Evolutionary conservation across 2,888 invertebrate genomes (phyloP), one percentile per base, ranked within the genome.

Genomic region (Erannis defoliaria): DNA sequence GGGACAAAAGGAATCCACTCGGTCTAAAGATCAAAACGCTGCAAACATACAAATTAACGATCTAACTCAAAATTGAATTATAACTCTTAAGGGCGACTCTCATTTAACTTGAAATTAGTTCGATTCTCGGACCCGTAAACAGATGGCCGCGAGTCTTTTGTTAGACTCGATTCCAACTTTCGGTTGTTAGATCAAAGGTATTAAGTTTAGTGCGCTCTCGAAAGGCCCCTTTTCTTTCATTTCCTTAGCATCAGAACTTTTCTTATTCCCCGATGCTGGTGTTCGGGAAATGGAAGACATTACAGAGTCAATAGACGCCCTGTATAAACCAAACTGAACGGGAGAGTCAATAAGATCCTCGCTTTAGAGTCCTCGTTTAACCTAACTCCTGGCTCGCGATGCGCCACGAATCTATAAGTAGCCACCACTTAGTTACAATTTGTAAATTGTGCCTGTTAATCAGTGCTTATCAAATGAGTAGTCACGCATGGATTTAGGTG

Each of bases 261-360:
- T 88, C 90, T 89, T 89, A 88, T 90, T 88, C 84, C 81, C 80
- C 77, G 82, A 82, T 85, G 85, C 85, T 84, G 85, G 84, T 82
- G 81, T 88, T 89, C 85, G 85, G 88, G 90, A 90, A 91, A 90
- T 89, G 88, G 88, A 86, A 81, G 86, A 89, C 88, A 90, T 91
- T 90, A 91, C 86, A 67, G 85, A 89, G 88, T 90, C 89, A 89
- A 90, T 90, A 88, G 89, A 85, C 80, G 82, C 78, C 77, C 81
- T 69, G 82, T 81, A 81, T 81, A 81, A 84, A 79, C 85, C 71
- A 67, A 68, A 71, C 68, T 66, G 85, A 82, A 84, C 78, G 80
- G 84, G 82, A 84, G 85, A 86, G 85, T 86, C 88, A 86, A 88
- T 88, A 85, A 84, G 87, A 82, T 78, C 79, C 82, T 77, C 78